Percentiles rank a stretch among this genome's conserved stretches.
Conservation (phyloP, 2,888 invertebrate species). For the Zhengitettix transpicula region DNA sequence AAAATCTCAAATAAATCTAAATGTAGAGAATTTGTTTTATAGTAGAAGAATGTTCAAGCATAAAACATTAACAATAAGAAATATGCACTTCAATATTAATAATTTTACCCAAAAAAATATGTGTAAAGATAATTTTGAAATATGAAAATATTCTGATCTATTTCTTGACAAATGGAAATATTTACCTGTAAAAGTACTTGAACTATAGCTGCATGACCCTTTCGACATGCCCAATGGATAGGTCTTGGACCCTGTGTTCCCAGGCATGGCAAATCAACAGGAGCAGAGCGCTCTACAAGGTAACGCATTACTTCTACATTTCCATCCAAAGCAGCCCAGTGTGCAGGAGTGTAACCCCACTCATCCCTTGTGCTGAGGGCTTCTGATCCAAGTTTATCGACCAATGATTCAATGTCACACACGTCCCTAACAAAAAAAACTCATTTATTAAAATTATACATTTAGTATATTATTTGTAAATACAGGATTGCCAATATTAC, state of each 20-base stretch:
- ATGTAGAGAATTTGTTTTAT: neutral
- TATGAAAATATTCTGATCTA: too few relatives aligned
- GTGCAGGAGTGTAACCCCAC: slow-evolving; percentile 85
- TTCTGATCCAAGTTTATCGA: slow-evolving; percentile 65
- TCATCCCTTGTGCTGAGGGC: slow-evolving; percentile 68
- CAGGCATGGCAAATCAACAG: slow-evolving; percentile 70
- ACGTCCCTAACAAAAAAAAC: slow-evolving; percentile 41
- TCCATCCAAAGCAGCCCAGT: slow-evolving; percentile 82
- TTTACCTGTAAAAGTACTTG: slow-evolving; percentile 41
- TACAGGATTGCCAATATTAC: too few relatives aligned
- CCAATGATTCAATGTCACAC: slow-evolving; percentile 63
- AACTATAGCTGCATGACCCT: slow-evolving; percentile 80
- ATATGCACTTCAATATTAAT: neutral
- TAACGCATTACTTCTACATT: slow-evolving; percentile 79
- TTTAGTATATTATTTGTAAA: neutral
- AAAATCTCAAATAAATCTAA: neutral
- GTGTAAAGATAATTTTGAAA: too few relatives aligned
- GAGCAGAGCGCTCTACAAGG: slow-evolving; percentile 65
- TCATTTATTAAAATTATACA: neutral
- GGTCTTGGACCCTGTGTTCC: slow-evolving; percentile 81
- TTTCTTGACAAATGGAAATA: neutral
- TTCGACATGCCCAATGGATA: slow-evolving; percentile 87
- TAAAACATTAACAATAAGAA: neutral
- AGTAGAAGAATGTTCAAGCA: neutral
- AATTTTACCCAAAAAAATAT: too few relatives aligned